Percentiles rank a stretch among this genome's conserved stretches.
Conservation (phyloP, 1,140 invertebrate genomes). For the Bombus superbus region DNA sequence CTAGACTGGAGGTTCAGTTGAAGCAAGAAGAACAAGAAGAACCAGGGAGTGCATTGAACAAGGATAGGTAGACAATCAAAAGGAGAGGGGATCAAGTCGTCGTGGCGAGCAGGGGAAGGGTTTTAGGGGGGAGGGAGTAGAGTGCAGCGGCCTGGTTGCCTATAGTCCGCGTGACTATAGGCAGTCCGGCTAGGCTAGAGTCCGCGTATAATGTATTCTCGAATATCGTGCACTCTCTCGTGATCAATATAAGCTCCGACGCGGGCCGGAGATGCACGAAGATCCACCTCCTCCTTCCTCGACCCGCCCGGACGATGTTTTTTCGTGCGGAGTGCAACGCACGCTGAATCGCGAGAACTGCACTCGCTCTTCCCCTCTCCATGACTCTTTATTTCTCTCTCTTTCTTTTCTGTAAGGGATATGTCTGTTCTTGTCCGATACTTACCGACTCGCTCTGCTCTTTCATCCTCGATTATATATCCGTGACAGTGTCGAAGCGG, state of each 20-base stretch:
- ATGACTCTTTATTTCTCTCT: neutral
- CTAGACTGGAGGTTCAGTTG: slow-evolving; percentile 1
- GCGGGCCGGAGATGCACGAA: slow-evolving; percentile 75
- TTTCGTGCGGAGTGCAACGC: slow-evolving; percentile 69
- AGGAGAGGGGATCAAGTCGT: slow-evolving; percentile 31
- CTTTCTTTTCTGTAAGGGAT: neutral
- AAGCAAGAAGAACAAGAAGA: neutral
- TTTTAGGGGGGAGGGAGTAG: slow-evolving; percentile 15
- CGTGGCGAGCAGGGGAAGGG: slow-evolving; percentile 20
- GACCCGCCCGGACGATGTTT: slow-evolving; percentile 55
- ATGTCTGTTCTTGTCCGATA: neutral
- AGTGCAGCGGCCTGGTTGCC: slow-evolving; percentile 66
- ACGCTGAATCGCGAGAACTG: slow-evolving; percentile 66
- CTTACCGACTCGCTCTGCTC: slow-evolving; percentile 15
- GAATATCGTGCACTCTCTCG: slow-evolving; percentile 76
- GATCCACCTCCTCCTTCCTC: slow-evolving; percentile 62
- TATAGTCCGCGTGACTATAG: slow-evolving; percentile 68
- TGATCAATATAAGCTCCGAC: slow-evolving; percentile 79
- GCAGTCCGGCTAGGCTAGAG: slow-evolving; percentile 67
- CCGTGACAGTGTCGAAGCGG: slow-evolving; percentile 59
- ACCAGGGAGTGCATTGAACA: slow-evolving; percentile 8
- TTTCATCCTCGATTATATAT: slow-evolving; percentile 55
- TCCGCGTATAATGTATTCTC: slow-evolving; percentile 70
- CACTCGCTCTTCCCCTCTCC: slow-evolving; percentile 27
- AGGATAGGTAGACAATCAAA: slow-evolving; percentile 22